Evolutionary conservation across 2,888 invertebrate species (phyloP), one percentile per base, ranked within the genome.

Genomic region (Zygogramma bicolorata): DNA sequence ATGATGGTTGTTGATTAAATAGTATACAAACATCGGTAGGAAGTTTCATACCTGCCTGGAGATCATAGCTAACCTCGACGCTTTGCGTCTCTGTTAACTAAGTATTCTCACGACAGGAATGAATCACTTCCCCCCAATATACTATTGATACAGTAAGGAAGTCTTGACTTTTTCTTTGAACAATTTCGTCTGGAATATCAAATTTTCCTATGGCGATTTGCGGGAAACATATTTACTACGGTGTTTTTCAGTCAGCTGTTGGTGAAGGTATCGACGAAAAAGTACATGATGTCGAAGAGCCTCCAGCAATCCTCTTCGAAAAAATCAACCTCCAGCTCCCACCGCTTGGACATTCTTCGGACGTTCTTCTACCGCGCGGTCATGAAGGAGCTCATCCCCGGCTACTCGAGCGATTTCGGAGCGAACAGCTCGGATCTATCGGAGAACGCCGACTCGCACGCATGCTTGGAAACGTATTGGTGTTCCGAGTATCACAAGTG

Each of bases 401-500:
- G 67, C 25, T 69, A 76, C 20, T 79, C 78, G 65, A 68, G 77
- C 34, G 74, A 77, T 31, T 72, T 74, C 7, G 81, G 81, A 61
- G 70, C 68, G 0, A 73, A 76, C 27, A 68, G 38, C 18, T 20
- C 62, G 25, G 60, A 60, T 18, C 31, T 38, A 8, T 67, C 65
- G n/a, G 75, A 74, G 59, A 73, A 75, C 42, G 75, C 67, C 7
- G 75, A 80, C 18, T 38, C 65, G 10, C 85, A 87, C 58, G 79
- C 83, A 13, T 87, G 87, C 6, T 87, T 87, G 74, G 94, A 95
- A 87, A 92, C 93, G 0, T 95, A 95, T 84, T 94, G 95, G 93
- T 93, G 93, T 84, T 94, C 95, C 0, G 95, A 96, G 83, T 95
- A 94, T 84, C 94, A 95, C 85, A 96, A 96, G 86, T 95, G 95